A percentile compares a stretch with the other conserved stretches of the same genome.
Conservation (phyloP, 1,140 invertebrate species). For the Scaptomyza montana region DNA sequence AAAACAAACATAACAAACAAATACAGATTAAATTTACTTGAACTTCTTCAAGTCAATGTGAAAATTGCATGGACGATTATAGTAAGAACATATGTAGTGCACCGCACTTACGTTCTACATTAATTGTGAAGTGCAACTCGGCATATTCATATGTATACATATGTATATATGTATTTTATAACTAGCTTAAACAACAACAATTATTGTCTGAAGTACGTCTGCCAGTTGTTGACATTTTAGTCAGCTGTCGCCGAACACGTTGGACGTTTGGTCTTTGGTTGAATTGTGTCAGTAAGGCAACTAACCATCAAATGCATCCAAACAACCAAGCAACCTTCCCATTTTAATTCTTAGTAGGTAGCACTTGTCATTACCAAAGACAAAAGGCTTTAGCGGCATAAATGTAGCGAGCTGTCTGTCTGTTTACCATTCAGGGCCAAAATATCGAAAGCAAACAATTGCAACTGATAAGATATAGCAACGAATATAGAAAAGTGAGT, state of each 20-base stretch:
- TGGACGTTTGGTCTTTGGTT: no score
- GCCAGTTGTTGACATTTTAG: conserved; percentile 16
- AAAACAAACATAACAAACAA: background rate
- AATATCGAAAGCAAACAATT: conserved; percentile 49
- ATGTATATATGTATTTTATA: background rate
- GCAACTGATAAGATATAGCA: conserved; percentile 55
- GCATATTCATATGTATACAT: conserved; percentile 1
- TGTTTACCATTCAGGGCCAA: conserved; percentile 45
- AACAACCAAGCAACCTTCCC: background rate
- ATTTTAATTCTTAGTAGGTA: background rate
- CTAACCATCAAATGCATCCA: conserved; percentile 16
- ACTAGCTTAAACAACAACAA: background rate
- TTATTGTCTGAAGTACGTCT: background rate
- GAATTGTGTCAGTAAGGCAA: conserved; percentile 32
- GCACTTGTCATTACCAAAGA: conserved; percentile 41
- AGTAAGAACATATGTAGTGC: background rate
- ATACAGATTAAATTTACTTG: background rate
- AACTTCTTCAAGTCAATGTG: background rate
- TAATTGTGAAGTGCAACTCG: conserved; percentile 7
- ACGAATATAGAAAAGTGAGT: background rate
- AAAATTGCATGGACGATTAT: background rate
- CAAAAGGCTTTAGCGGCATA: conserved; percentile 36
- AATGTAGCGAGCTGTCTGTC: conserved; percentile 14
- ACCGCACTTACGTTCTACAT: background rate
- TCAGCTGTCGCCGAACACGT: conserved; percentile 8